phyloP scores from a whole-genome alignment of 37 sponge, comb jelly and placozoan genomes.

The Halisarca cf. caerulea region DNA sequence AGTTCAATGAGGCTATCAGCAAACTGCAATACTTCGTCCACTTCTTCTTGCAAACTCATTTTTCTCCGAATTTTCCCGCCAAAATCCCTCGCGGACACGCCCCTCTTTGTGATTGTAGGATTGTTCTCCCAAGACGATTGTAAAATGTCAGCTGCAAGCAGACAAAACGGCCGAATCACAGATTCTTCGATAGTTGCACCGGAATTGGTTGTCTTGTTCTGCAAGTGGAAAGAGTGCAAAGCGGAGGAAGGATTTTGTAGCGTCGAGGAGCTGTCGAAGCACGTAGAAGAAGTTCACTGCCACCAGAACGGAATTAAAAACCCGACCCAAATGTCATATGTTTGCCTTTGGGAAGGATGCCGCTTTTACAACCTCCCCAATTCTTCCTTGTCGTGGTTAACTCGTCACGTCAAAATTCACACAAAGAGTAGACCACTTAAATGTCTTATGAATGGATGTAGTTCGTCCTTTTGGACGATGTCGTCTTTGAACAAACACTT shows the following conservation, averaged over 20 bases:
- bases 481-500: constrained; percentile 66
- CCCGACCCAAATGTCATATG: constrained; percentile 6
- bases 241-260: background rate
- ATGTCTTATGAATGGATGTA: constrained; percentile 81
- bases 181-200: background rate
- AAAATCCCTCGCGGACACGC: too few species aligned
- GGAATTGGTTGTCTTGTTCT: background rate
- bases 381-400: constrained; percentile 59
- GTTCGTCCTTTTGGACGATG: constrained; percentile 53
- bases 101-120: too few species aligned
- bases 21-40: too few species aligned
- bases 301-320: background rate
- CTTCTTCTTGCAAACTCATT: too few species aligned
- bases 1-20: too few species aligned
- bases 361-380: constrained; percentile 69
- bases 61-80: too few species aligned
- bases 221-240: constrained; percentile 16
- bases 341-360: constrained; percentile 83
- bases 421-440: constrained; percentile 53
- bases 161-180: too few species aligned
- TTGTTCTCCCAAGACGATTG: too few species aligned
- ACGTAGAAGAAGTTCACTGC: constrained; percentile 53
- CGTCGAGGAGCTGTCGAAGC: constrained; percentile 47
- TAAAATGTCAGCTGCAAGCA: too few species aligned
- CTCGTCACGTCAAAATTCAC: constrained; percentile 50